A percentile compares a stretch with the other conserved stretches of the same genome.
Evolutionary conservation across 1,140 invertebrate genomes (phyloP).

Genomic region (Ditylenchus dipsaci): DNA sequence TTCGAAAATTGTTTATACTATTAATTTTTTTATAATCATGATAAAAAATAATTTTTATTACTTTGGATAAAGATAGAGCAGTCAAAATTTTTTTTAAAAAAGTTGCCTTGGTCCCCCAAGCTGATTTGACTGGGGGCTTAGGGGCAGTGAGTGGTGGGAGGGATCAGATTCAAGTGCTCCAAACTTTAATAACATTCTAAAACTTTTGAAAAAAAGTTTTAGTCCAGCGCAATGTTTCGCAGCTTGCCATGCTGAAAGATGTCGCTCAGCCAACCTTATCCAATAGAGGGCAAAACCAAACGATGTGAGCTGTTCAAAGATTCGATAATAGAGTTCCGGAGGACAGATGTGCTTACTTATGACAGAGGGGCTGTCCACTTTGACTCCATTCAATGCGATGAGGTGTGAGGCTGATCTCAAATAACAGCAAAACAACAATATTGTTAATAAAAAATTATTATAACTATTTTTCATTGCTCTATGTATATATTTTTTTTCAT

Average conservation of each 20-base stretch:
- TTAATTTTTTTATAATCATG: no score
- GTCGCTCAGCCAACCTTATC: conserved; percentile 54
- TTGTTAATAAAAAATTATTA: no score
- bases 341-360: conserved; percentile 51
- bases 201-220: conserved; percentile 28
- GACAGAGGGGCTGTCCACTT: conserved; percentile 52
- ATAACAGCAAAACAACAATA: not conserved
- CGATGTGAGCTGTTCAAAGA: conserved; percentile 51
- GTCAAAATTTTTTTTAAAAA: no score
- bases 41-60: no score
- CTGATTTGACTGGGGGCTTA: no score
- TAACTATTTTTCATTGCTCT: no score
- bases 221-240: conserved; percentile 50
- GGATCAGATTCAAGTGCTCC: no score
- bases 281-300: conserved; percentile 44
- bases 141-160: no score
- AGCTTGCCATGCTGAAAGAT: conserved; percentile 48
- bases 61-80: no score
- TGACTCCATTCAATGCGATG: conserved; percentile 52
- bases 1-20: no score
- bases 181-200: not conserved
- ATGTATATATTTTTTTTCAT: no score
- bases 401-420: not conserved
- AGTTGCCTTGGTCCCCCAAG: no score
- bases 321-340: conserved; percentile 52